Conservation (phyloP, 2,888 invertebrate genomes). For the Volucella inflata region DNA sequence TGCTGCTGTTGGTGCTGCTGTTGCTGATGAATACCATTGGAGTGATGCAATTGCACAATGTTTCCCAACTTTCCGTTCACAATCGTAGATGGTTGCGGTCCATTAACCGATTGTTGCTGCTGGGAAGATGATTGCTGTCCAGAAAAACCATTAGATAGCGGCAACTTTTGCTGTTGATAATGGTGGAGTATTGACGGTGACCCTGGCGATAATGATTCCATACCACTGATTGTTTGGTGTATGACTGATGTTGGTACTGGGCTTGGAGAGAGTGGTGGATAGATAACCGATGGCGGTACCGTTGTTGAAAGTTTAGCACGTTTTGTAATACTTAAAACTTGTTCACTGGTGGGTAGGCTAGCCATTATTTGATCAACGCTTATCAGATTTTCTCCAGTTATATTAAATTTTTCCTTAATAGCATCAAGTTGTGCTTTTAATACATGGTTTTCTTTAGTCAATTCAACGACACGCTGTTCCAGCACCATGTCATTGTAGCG, state of each 20-base stretch:
- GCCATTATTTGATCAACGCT: conserved; percentile 95
- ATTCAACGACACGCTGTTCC: conserved; percentile 95
- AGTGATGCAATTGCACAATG: conserved; percentile 52
- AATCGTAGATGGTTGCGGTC: conserved; percentile 22
- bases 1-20: conserved; percentile 44
- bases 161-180: conserved; percentile 43
- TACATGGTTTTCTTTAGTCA: conserved; percentile 97
- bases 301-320: conserved; percentile 85
- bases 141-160: conserved; percentile 80
- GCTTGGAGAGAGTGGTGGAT: conserved; percentile 85
- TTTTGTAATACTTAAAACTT: conserved; percentile 93
- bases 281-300: conserved; percentile 85
- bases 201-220: conserved; percentile 62
- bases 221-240: conserved; percentile 84
- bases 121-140: conserved; percentile 42
- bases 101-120: conserved; percentile 37
- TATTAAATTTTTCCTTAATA: conserved; percentile 96
- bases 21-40: conserved; percentile 50
- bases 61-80: conserved; percentile 30
- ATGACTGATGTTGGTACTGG: conserved; percentile 87
- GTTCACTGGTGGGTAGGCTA: conserved; percentile 92
- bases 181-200: conserved; percentile 57
- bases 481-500: conserved; percentile 98
- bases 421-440: conserved; percentile 96
- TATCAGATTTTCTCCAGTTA: conserved; percentile 93